phyloP scores from a whole-genome alignment of 2,888 invertebrate species.

The Perizoma flavofasciatum region DNA sequence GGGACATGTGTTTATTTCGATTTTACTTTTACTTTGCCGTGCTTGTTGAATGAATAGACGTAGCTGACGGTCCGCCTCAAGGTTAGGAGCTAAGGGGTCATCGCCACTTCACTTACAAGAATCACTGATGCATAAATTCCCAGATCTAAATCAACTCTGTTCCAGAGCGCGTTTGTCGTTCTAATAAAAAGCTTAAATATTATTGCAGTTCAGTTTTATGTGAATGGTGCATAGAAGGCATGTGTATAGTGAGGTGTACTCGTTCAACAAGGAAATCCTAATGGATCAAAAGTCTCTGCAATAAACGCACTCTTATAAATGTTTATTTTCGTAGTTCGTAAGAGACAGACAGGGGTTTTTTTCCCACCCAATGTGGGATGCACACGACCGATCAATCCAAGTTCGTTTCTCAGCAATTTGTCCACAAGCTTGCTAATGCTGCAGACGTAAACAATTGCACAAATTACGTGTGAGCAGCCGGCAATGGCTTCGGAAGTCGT shows the following conservation, averaged over 20 bases:
- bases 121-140: conserved; percentile 21
- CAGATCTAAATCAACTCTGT: no score
- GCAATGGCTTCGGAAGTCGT: conserved; percentile 36
- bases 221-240: background rate
- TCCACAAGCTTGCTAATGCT: conserved; percentile 39
- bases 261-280: background rate
- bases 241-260: background rate
- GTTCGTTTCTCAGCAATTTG: conserved; percentile 14
- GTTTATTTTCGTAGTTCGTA: background rate
- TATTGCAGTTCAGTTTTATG: background rate
- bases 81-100: no score
- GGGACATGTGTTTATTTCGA: conserved; percentile 40
- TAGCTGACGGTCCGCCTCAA: no score
- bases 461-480: conserved; percentile 28
- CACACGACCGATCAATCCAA: background rate
- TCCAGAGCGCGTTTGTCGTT: no score
- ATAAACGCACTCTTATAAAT: no score
- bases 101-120: conserved; percentile 2
- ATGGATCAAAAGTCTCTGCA: no score
- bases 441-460: conserved; percentile 27
- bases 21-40: conserved; percentile 19
- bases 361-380: no score
- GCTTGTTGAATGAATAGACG: conserved; percentile 3
- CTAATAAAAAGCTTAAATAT: background rate
- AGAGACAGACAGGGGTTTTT: background rate